phyloP scores from a whole-genome alignment of 2,888 invertebrate species.

The Xylota sylvarum region DNA sequence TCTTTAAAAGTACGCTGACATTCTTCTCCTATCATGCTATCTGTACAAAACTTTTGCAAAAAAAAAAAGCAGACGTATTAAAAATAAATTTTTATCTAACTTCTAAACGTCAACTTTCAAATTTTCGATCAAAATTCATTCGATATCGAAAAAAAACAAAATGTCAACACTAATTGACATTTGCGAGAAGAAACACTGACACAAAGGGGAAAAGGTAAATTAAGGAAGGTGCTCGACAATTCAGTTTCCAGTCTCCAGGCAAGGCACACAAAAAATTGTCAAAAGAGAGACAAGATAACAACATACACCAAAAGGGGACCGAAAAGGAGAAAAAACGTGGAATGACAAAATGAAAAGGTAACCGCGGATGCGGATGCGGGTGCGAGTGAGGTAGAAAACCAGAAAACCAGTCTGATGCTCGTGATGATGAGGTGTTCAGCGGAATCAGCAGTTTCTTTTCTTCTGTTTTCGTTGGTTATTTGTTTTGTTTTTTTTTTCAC shows the following conservation, averaged over 20 bases:
- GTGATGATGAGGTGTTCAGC: constrained; percentile 11
- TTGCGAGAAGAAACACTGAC: not conserved
- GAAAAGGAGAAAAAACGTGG: not conserved
- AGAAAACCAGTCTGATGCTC: constrained; percentile 16
- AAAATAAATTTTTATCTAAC: not conserved
- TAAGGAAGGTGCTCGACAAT: not conserved
- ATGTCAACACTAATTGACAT: constrained; percentile 3
- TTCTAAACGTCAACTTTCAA: too few relatives aligned
- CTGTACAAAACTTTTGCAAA: too few relatives aligned
- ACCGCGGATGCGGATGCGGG: not conserved
- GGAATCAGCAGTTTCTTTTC: constrained; percentile 1
- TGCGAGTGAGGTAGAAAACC: not conserved
- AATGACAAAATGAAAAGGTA: constrained; percentile 5
- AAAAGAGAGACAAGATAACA: not conserved
- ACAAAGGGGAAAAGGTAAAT: not conserved
- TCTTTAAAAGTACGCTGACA: too few relatives aligned
- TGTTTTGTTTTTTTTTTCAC: not conserved
- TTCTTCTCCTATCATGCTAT: too few relatives aligned
- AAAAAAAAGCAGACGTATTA: too few relatives aligned
- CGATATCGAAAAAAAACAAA: not conserved
- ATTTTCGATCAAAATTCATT: not conserved
- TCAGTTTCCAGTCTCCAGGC: constrained; percentile 10
- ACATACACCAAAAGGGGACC: not conserved
- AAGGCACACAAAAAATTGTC: not conserved
- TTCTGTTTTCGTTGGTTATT: not conserved